Evolutionary conservation across 2,888 invertebrate genomes (phyloP).

Genomic region (Augiades crinisus): DNA sequence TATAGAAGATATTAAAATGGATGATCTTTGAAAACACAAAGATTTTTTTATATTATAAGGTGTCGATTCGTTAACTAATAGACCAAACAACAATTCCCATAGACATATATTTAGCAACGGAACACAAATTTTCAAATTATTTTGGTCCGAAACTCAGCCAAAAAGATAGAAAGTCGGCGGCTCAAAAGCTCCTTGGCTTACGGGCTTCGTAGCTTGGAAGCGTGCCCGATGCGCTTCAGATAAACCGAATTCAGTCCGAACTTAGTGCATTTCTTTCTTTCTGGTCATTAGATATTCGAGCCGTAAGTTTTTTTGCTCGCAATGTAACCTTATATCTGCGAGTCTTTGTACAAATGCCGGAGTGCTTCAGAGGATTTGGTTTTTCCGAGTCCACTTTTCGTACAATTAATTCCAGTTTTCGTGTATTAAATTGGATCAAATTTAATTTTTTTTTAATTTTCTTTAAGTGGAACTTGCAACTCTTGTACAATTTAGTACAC

Average conservation of each 20-base stretch:
- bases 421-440: no score
- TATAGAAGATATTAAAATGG: no score
- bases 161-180: slow-evolving; percentile 1
- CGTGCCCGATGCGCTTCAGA: slow-evolving; percentile 66
- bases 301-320: background rate
- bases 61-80: no score
- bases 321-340: background rate
- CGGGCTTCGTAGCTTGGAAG: slow-evolving; percentile 50
- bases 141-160: background rate
- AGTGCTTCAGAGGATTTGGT: background rate
- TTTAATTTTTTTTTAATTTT: no score
- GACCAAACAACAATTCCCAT: no score
- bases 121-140: slow-evolving; percentile 2
- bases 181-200: slow-evolving; percentile 13
- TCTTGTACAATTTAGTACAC: no score
- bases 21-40: no score
- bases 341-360: background rate
- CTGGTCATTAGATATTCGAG: slow-evolving; percentile 7
- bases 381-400: background rate
- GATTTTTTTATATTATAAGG: no score
- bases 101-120: no score
- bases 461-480: no score
- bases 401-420: background rate
- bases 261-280: slow-evolving; percentile 8
- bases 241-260: slow-evolving; percentile 55